Base-by-base conservation (phyloP, 2,888 invertebrate species). In the Cistogaster globosa region DNA sequence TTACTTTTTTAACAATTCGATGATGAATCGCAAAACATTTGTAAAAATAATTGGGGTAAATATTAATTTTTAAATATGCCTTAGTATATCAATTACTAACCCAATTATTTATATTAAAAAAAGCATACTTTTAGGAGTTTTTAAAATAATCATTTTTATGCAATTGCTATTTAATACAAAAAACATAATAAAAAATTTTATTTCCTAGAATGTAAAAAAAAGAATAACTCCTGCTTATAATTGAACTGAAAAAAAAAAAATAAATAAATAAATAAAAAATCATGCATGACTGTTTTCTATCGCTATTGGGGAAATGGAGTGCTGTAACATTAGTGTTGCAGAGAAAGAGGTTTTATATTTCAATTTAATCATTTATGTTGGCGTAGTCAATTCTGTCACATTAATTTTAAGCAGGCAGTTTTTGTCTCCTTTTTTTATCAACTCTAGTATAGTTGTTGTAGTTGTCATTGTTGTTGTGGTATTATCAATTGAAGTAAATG, bases 1-100 rank as follows among this genome's bases (percentile, higher is more conserved):
- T 9, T 9, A n/a, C n/a, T 6, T 18, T 5, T 18, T 22, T 68
- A 32, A 18, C 36, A 42, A 12, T 71, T 58, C 9, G 8, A 11
- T 20, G 20, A 48, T 18, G 14, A 48, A 58, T 7, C 6, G 12
- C 26, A 38, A 55, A 45, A 55, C 9, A 71, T 7, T 6, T 26
- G 18, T 6, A 22, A 20, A n/a, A 63, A 58, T 42, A 82, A 82
- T 51, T 71, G 76, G 58, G 62, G 62, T 75, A 57, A 71, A 76
- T 51, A 71, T n/a, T 2, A 76, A 81, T 81, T 69, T 60, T 76
- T 55, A 62, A 81, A 58, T 75, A 57, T 71, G 57, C 58, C 58
- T 82, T 69, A 63, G 74, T 22, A 53, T 78, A 85, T 86, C 82
- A 87, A 84, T 87, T 87, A 87, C 86, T 87, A 87, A 87, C 87